phyloP scores from a whole-genome alignment of 2,113 vertebrate species.

The Notiomystis cincta region DNA sequence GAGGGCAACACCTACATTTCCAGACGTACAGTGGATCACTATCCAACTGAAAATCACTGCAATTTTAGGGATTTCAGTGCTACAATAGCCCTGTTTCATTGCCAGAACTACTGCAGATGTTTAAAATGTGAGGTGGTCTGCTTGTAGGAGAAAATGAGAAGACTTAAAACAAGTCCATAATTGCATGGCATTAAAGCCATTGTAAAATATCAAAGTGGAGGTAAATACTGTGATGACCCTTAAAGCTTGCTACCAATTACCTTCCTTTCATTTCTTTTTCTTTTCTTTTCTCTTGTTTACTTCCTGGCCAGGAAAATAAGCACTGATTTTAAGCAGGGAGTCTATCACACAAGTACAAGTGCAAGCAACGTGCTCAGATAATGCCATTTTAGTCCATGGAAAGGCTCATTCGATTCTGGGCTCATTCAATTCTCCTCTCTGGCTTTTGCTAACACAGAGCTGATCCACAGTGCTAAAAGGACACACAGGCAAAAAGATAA shows the following conservation, averaged over 20 bases:
- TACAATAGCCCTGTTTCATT: not conserved
- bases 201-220: not conserved
- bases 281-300: not conserved
- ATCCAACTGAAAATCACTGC: not conserved
- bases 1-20: not conserved
- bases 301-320: not conserved
- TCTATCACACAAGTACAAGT: not conserved
- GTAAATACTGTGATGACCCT: not conserved
- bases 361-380: not conserved
- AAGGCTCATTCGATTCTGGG: not conserved
- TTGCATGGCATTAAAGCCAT: not conserved
- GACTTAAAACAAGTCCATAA: not conserved
- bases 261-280: not conserved
- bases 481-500: not conserved
- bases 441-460: not conserved
- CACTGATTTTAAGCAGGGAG: not conserved
- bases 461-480: not conserved
- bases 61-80: not conserved
- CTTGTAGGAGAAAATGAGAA: not conserved
- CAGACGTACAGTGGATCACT: conserved; percentile 8
- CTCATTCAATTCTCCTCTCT: not conserved
- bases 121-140: not conserved
- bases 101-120: not conserved
- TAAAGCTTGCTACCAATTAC: not conserved
- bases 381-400: not conserved